Percentiles rank a stretch among this genome's conserved stretches.
Conservation (phyloP, 1,140 invertebrate genomes). For the Drosophila ananassae region DNA sequence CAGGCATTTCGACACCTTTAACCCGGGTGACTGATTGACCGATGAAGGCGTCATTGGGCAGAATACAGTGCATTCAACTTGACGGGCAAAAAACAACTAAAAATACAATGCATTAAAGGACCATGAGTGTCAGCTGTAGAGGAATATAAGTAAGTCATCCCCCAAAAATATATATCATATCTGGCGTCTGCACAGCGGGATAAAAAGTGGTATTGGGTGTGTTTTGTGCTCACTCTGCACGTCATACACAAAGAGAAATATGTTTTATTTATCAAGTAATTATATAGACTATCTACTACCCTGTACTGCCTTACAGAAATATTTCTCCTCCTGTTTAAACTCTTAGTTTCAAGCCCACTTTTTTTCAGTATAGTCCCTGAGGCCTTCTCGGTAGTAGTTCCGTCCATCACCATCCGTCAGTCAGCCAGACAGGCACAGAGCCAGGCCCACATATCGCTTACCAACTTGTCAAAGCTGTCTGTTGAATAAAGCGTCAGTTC, state of each 20-base stretch:
- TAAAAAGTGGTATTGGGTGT: conserved; percentile 65
- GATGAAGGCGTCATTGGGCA: conserved; percentile 4
- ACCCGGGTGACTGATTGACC: conserved; percentile 41
- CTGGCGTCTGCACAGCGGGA: conserved; percentile 36
- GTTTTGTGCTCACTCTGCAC: conserved; percentile 30
- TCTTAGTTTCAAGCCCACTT: background rate
- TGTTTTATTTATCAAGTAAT: too few relatives aligned
- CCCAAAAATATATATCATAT: conserved; percentile 62
- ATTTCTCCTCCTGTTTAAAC: background rate
- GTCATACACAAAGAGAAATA: conserved; percentile 17
- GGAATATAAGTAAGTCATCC: conserved; percentile 26
- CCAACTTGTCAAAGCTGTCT: conserved; percentile 51
- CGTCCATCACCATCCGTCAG: conserved; percentile 41
- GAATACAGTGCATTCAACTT: conserved; percentile 60
- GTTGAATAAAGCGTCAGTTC: conserved; percentile 45
- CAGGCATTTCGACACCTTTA: conserved; percentile 58
- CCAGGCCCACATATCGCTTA: conserved; percentile 58
- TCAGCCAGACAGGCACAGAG: conserved; percentile 9
- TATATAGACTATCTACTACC: background rate
- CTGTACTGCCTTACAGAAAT: background rate
- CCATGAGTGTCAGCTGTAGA: conserved; percentile 51
- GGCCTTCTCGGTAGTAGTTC: conserved; percentile 26
- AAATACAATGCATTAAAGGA: conserved; percentile 38
- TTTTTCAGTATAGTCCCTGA: conserved; percentile 9
- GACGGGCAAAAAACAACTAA: conserved; percentile 13